phyloP scores from a whole-genome alignment of 2,888 invertebrate genomes.

The Zaprionus bogoriensis region DNA sequence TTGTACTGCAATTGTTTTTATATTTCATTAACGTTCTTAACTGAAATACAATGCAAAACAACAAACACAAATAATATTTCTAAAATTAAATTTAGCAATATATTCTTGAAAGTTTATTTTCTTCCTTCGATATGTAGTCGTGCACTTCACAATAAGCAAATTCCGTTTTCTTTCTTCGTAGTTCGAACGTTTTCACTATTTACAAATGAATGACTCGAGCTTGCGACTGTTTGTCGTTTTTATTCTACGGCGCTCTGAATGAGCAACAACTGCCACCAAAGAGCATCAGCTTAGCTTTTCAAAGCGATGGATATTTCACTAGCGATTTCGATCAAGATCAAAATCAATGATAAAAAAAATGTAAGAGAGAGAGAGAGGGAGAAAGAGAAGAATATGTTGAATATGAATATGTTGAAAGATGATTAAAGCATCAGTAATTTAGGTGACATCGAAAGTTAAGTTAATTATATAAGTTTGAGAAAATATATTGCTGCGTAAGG shows the following conservation, averaged over 20 bases:
- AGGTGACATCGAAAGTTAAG: too few species aligned
- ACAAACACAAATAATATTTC: not conserved
- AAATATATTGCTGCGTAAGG: too few species aligned
- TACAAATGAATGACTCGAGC: conserved; percentile 73
- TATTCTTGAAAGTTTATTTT: not conserved
- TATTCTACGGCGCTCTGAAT: conserved; percentile 48
- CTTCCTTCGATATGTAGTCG: not conserved
- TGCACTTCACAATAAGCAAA: not conserved
- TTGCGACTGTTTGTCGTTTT: conserved; percentile 59
- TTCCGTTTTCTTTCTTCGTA: conserved; percentile 16
- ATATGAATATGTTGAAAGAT: too few species aligned
- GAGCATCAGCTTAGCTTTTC: too few species aligned
- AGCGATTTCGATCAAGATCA: too few species aligned
- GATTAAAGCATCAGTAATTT: too few species aligned
- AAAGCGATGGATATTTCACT: too few species aligned
- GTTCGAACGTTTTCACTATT: conserved; percentile 73
- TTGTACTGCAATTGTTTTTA: conserved; percentile 82
- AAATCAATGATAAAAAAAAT: too few species aligned
- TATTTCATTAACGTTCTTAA: conserved; percentile 82
- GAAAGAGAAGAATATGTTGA: too few species aligned
- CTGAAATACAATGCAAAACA: conserved; percentile 7
- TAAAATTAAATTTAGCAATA: not conserved
- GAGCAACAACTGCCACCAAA: too few species aligned
- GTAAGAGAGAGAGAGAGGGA: too few species aligned
- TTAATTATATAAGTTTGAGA: too few species aligned